Evolutionary conservation across 2,888 invertebrate genomes (phyloP).

Genomic region (Magallana nippona): DNA sequence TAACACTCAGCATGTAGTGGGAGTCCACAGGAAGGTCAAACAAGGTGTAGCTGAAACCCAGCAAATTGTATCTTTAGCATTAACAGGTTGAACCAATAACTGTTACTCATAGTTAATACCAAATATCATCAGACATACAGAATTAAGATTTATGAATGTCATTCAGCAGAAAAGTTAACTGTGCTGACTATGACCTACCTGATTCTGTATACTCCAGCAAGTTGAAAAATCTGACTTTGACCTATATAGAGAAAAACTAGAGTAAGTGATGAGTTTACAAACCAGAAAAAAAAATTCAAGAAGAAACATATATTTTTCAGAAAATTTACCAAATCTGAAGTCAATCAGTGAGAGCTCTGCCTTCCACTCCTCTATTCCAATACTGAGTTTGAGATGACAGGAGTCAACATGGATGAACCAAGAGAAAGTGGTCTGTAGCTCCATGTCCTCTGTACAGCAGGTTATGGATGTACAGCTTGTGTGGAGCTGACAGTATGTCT

Average conservation of each 20-base stretch:
- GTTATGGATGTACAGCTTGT: constrained; percentile 45
- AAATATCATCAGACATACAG: too few species aligned
- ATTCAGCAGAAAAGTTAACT: too few species aligned
- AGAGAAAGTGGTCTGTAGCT: constrained; percentile 47
- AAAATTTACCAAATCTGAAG: constrained; percentile 34
- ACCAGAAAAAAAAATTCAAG: background rate
- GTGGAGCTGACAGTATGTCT: constrained; percentile 43
- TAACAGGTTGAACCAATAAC: too few species aligned
- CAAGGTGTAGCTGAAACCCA: constrained; percentile 40
- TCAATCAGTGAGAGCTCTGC: constrained; percentile 32
- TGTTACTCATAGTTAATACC: too few species aligned
- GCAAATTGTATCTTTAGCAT: too few species aligned
- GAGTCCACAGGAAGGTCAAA: constrained; percentile 37
- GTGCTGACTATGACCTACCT: background rate
- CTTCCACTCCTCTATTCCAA: constrained; percentile 49
- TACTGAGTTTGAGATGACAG: constrained; percentile 45
- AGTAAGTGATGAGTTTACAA: background rate
- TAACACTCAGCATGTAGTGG: constrained; percentile 45
- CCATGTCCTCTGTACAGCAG: constrained; percentile 44
- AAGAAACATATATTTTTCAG: background rate
- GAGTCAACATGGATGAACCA: constrained; percentile 48
- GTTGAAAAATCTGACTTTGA: background rate
- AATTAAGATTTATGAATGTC: too few species aligned
- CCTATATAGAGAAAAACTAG: background rate
- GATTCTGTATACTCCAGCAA: constrained; percentile 15